phyloP scores from a whole-genome alignment of 1,140 invertebrate species.

The Euura saliciscinereae region DNA sequence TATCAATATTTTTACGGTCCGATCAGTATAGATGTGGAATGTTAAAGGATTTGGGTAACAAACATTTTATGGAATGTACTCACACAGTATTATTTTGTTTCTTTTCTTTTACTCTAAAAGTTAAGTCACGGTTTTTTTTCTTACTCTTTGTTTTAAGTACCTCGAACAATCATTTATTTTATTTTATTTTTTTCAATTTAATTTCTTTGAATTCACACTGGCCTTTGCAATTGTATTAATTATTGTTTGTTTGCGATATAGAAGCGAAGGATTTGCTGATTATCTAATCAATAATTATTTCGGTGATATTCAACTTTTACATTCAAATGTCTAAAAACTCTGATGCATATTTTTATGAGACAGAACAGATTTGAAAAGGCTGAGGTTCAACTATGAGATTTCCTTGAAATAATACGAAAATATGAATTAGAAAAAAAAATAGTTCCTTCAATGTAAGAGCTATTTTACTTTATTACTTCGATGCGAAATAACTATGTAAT shows the following conservation, averaged over 20 bases:
- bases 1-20: conserved; percentile 1
- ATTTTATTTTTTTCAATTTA: neutral
- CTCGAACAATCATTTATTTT: neutral
- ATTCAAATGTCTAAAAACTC: neutral
- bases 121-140: neutral
- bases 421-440: neutral
- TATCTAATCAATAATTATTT: neutral
- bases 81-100: neutral
- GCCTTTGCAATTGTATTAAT: neutral
- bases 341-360: neutral
- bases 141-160: conserved; percentile 3
- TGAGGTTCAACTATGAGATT: neutral
- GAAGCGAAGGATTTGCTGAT: conserved; percentile 1
- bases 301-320: neutral
- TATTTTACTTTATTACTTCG: neutral
- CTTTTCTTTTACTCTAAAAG: neutral
- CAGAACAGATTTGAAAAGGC: neutral
- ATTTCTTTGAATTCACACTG: conserved; percentile 8
- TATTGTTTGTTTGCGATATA: neutral
- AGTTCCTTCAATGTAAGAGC: neutral
- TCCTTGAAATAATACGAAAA: neutral
- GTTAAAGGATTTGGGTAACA: conserved; percentile 9
- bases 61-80: conserved; percentile 14
- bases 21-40: conserved; percentile 9
- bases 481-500: conserved; percentile 14